Evolutionary conservation across 2,888 invertebrate genomes (phyloP), one percentile per base, ranked within the genome.

Genomic region (Anthrax anthrax): DNA sequence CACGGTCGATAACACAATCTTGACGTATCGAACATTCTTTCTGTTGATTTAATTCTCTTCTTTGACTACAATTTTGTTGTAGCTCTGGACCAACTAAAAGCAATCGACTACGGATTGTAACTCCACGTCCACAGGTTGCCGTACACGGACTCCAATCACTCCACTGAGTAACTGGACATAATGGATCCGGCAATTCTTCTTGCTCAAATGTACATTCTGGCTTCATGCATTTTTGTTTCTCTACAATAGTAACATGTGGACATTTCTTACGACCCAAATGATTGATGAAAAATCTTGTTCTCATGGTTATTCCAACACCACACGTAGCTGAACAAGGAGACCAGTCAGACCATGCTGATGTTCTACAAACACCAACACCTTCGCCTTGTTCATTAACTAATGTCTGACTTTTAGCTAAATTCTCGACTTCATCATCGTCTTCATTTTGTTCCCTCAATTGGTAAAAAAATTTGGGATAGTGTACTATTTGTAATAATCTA

Each of bases 121-220:
- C 77, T 1, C 94, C 94, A 13, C 78, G 77, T 0, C 91, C 94
- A 62, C 94, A 95, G 9, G 86, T 78, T 0, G 84, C 86, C 43
- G 86, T 84, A 70, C 94, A 95, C 0, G 91, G 84, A 47, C 89
- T 87, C 92, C 92, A 95, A 54, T 84, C 82, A 47, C 86, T 80
- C 94, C 94, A 95, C 43, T 78, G 78, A 0, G 84, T 84, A n/a
- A 87, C 81, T 48, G 87, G 84, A 57, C 85, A 85, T 55, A 70
- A 50, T 1, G 80, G 76, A 69, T 81, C 80, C 2, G 72, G 62
- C 1, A 67, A 54, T 54, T 74, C 76, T 9, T 48, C 48, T 27
- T 47, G 19, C 3, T 64, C 63, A 41, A 55, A 72, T 0, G 67
- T 64, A 58, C 86, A 85, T 4, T 75, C 73, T 0, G 83, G 80